A percentile compares a stretch with the other conserved stretches of the same genome.
Conservation (phyloP, 2,888 invertebrate species). For the Trilocha varians region DNA sequence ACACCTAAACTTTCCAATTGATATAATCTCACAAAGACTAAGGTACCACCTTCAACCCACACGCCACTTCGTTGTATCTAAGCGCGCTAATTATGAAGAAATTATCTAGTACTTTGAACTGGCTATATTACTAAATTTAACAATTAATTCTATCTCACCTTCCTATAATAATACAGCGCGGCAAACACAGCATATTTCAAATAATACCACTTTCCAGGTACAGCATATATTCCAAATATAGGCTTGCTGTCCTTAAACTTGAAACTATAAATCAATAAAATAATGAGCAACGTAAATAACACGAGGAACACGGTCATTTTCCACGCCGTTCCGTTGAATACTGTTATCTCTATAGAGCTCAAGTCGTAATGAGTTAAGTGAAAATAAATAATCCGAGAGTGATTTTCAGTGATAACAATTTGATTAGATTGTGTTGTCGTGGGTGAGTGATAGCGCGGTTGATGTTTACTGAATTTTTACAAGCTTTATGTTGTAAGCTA, state of each 20-base stretch:
- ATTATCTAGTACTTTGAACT: no score
- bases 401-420: background rate
- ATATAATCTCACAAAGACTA: no score
- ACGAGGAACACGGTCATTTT: conserved; percentile 20
- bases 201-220: conserved; percentile 76
- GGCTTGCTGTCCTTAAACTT: conserved; percentile 54
- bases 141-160: conserved; percentile 42
- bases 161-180: conserved; percentile 65
- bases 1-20: no score
- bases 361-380: background rate
- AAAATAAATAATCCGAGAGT: background rate
- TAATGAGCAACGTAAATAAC: conserved; percentile 18
- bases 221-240: conserved; percentile 74
- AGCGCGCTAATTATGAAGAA: no score
- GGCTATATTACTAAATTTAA: background rate
- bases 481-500: no score
- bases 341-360: background rate
- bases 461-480: background rate
- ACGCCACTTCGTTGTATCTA: no score
- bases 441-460: background rate
- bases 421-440: background rate
- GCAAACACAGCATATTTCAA: conserved; percentile 74
- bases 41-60: no score
- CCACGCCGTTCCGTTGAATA: background rate
- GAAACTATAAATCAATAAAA: conserved; percentile 33